Conservation (phyloP, 2,113 vertebrate genomes). For the Vulpes lagopus region DNA sequence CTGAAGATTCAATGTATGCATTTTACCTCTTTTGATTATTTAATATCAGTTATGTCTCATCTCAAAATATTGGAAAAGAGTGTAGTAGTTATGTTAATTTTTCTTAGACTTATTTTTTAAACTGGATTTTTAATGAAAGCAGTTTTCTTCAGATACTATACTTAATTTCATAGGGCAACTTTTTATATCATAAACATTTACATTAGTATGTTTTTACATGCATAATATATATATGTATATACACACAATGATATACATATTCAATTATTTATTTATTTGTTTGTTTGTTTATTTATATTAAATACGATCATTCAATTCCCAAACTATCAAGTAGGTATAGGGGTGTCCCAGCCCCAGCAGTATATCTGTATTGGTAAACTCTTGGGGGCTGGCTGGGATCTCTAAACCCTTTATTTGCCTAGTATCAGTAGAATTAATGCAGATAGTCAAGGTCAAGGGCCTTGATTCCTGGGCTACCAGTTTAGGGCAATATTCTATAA, state of each 20-base stretch:
- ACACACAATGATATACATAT: not conserved
- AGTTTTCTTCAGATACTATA: not conserved
- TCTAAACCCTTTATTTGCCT: not conserved
- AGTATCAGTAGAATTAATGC: not conserved
- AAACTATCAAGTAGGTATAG: not conserved
- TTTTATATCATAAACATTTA: not conserved
- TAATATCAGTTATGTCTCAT: not conserved
- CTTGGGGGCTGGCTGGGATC: not conserved
- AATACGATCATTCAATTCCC: not conserved
- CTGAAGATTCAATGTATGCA: not conserved
- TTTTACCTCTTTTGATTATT: not conserved
- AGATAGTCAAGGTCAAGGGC: not conserved
- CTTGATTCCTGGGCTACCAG: not conserved
- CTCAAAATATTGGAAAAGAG: not conserved
- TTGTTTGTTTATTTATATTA: not conserved
- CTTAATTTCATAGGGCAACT: not conserved
- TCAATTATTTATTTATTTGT: too few relatives aligned
- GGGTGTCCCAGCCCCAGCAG: accelerated
- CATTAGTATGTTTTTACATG: not conserved
- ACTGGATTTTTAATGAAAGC: not conserved
- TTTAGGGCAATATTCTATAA: not conserved
- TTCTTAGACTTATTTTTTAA: not conserved
- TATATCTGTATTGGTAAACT: not conserved
- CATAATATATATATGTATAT: not conserved
- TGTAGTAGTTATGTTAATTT: not conserved